phyloP scores from a whole-genome alignment of 2,797 vertebrate genomes.

The Galago senegalensis region DNA sequence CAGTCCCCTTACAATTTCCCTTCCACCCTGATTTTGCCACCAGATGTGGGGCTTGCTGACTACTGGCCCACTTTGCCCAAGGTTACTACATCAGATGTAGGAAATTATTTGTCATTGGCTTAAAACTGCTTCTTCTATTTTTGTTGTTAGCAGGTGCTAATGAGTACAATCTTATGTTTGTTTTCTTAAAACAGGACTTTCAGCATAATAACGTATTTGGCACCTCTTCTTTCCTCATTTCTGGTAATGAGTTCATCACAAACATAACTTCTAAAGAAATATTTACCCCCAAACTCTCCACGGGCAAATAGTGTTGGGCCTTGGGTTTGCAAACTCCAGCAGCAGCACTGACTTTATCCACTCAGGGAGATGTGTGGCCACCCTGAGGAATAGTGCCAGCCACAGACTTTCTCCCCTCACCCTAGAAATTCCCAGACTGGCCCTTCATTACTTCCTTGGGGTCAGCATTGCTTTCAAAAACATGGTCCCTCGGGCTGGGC shows the following conservation, averaged over 20 bases:
- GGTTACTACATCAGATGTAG: background rate
- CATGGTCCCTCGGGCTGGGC: too few relatives aligned
- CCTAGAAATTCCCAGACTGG: background rate
- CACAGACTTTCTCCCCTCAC: background rate
- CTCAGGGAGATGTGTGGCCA: background rate
- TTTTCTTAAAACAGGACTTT: slow-evolving; percentile 60
- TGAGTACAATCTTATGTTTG: slow-evolving; percentile 18
- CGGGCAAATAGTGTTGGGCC: background rate
- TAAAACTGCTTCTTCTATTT: background rate
- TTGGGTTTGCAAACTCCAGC: background rate
- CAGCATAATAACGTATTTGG: slow-evolving; percentile 29
- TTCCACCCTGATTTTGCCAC: background rate
- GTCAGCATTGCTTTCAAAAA: background rate
- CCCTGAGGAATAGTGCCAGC: background rate
- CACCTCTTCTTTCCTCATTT: slow-evolving; percentile 20
- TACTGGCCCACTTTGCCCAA: background rate
- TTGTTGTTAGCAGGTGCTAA: slow-evolving; percentile 37
- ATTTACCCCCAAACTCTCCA: background rate
- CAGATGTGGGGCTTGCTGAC: background rate
- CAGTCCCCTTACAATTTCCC: background rate
- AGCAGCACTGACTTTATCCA: background rate
- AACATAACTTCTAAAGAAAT: slow-evolving; percentile 60
- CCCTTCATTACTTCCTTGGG: background rate
- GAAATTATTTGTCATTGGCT: background rate
- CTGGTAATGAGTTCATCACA: slow-evolving; percentile 59